Evolutionary conservation across 2,888 invertebrate genomes (phyloP).

Genomic region (Apotomis capreana): DNA sequence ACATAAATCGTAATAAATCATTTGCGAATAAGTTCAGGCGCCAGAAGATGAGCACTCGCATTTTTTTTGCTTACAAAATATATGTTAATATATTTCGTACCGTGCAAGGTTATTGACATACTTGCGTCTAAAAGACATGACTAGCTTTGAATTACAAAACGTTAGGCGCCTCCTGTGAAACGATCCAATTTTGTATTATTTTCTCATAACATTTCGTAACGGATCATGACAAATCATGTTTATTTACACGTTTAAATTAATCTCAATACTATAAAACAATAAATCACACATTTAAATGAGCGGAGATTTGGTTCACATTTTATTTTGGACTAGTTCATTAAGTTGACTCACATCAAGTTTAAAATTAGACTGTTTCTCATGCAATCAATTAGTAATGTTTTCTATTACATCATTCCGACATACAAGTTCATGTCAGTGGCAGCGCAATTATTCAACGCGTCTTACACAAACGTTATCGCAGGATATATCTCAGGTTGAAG

Average conservation of each 20-base stretch:
- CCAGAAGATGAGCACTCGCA: conserved; percentile 49
- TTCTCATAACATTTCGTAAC: conserved; percentile 53
- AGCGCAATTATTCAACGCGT: conserved; percentile 10
- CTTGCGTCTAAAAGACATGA: conserved; percentile 66
- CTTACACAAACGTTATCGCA: conserved; percentile 50
- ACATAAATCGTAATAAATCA: conserved; percentile 55
- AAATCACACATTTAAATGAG: conserved; percentile 47
- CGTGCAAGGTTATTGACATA: conserved; percentile 79
- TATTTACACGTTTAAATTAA: conserved; percentile 47
- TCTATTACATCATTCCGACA: conserved; percentile 32
- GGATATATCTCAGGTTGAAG: conserved; percentile 60
- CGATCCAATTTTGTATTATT: conserved; percentile 64
- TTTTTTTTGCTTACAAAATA: conserved; percentile 64
- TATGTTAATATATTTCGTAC: conserved; percentile 73
- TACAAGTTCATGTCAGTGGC: conserved; percentile 9
- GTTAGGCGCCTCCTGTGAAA: conserved; percentile 62
- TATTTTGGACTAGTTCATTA: conserved; percentile 58
- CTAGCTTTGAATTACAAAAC: conserved; percentile 69
- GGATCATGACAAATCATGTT: conserved; percentile 58
- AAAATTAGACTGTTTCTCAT: conserved; percentile 23
- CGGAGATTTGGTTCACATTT: conserved; percentile 47
- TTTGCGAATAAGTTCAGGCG: conserved; percentile 51
- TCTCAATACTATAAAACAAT: conserved; percentile 52
- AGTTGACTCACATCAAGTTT: conserved; percentile 37
- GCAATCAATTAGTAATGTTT: conserved; percentile 27